Conservation (phyloP, 1,140 invertebrate genomes). For the Gonioctena quinquepunctata region DNA sequence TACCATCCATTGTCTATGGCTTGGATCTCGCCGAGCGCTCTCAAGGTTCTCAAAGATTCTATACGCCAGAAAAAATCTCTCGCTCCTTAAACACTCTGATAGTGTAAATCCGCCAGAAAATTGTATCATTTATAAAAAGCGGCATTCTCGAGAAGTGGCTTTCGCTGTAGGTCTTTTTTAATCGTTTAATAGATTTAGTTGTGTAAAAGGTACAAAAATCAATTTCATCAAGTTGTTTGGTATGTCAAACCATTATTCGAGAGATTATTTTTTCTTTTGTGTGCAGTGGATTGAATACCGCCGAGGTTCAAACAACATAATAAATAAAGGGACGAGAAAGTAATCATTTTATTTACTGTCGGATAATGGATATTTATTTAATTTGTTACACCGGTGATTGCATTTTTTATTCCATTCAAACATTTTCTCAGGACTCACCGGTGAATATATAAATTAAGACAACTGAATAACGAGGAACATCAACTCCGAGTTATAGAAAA, state of each 20-base stretch:
- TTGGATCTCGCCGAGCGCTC: constrained; percentile 10
- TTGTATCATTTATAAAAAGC: constrained; percentile 25
- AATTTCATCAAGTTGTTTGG: constrained; percentile 19
- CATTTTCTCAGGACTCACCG: constrained; percentile 1
- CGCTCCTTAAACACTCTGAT: constrained; percentile 22
- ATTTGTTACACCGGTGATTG: constrained; percentile 12
- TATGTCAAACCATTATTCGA: constrained; percentile 17
- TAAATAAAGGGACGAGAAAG: constrained; percentile 12
- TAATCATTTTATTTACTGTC: constrained; percentile 13
- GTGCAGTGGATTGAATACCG: neutral
- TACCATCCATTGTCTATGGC: constrained; percentile 46
- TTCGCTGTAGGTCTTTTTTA: constrained; percentile 19
- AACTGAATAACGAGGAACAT: neutral
- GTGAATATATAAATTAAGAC: neutral
- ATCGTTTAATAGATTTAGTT: constrained; percentile 23
- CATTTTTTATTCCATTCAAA: constrained; percentile 9
- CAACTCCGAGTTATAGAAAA: too few species aligned
- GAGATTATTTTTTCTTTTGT: constrained; percentile 12
- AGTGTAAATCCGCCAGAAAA: constrained; percentile 31
- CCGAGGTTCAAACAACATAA: constrained; percentile 3
- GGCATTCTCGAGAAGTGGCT: constrained; percentile 11
- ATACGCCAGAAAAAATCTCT: constrained; percentile 6
- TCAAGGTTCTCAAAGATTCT: constrained; percentile 4
- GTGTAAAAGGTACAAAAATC: constrained; percentile 26
- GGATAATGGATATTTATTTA: constrained; percentile 20